Base-by-base conservation (phyloP, 2,113 vertebrate species). In the Spea multiplicata region DNA sequence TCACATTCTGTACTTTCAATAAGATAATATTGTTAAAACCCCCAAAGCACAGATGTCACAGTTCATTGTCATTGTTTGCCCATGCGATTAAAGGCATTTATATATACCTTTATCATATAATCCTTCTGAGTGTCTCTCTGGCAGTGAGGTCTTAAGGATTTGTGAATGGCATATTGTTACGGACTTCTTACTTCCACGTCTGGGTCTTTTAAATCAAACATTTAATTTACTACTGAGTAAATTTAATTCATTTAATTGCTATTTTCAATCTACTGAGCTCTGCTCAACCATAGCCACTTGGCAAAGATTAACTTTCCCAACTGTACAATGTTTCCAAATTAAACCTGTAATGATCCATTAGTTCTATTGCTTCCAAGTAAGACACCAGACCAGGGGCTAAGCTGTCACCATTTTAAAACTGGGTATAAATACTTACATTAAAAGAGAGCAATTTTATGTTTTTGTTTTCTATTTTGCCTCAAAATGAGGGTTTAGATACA, bases 191-290 rank as follows among this genome's bases (percentile, higher is more conserved):
- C 52, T 73, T 66, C 50, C 46, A 14, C 17, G 46, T 73, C 52
- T 4, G 50, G 52, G 48, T 46, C 65, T 65, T 61, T 72, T 47
- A 75, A 53, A 75, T 52, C 5, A 65, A 82, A 82, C 61, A 64
- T 52, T 75, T 65, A 50, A 76, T 52, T 62, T 69, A 46, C 61
- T 67, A 44, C 59, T 67, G 64, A 65, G 16, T 79, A 82, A 71
- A 52, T 81, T 67, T 47, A 73, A 13, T 49, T 78, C 75, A 79
- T 79, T 73, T 79, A 79, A 79, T 79, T 79, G 77, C 77, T 73
- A 10, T 64, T 77, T 79, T 57, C 66, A 68, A 46, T 72, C 75
- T 4, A 16, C 64, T 55, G 61, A 44, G 0, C 73, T 80, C 52
- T 62, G 44, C 46, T 75, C 75, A 83, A 79, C 5, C 81, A 82